phyloP scores from a whole-genome alignment of 2,113 vertebrate genomes.

The Dipodomys merriami region DNA sequence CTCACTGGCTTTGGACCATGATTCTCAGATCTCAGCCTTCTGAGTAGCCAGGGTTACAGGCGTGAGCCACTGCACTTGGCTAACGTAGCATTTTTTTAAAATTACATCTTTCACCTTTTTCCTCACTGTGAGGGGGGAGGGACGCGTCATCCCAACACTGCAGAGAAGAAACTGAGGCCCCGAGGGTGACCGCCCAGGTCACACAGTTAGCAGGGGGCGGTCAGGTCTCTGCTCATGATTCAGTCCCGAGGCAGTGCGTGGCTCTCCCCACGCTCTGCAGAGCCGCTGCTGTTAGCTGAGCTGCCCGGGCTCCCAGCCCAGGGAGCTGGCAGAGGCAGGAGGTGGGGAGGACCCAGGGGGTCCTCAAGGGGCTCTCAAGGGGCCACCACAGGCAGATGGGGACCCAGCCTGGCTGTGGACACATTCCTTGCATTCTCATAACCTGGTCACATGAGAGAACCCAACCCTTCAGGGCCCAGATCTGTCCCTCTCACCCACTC shows the following conservation, averaged over 20 bases:
- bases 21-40: too few species aligned
- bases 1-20: too few species aligned
- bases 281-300: not conserved
- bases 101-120: not conserved
- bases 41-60: too few species aligned
- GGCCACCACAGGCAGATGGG: not conserved
- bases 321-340: not conserved
- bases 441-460: not conserved
- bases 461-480: not conserved
- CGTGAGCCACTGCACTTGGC: too few species aligned
- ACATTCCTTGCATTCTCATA: constrained; percentile 24
- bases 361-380: not conserved
- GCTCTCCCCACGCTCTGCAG: not conserved
- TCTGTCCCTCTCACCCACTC: not conserved
- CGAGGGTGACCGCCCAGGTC: not conserved
- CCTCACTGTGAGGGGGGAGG: too few species aligned
- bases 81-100: not conserved
- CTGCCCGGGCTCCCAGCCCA: not conserved
- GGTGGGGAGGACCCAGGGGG: not conserved
- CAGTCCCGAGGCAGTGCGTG: not conserved
- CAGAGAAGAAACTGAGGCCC: not conserved
- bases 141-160: too few species aligned
- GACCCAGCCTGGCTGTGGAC: not conserved
- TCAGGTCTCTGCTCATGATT: not conserved
- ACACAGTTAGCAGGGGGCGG: too few species aligned